Evolutionary conservation across 2,888 invertebrate species (phyloP).

Genomic region (Ectemnius lituratus): DNA sequence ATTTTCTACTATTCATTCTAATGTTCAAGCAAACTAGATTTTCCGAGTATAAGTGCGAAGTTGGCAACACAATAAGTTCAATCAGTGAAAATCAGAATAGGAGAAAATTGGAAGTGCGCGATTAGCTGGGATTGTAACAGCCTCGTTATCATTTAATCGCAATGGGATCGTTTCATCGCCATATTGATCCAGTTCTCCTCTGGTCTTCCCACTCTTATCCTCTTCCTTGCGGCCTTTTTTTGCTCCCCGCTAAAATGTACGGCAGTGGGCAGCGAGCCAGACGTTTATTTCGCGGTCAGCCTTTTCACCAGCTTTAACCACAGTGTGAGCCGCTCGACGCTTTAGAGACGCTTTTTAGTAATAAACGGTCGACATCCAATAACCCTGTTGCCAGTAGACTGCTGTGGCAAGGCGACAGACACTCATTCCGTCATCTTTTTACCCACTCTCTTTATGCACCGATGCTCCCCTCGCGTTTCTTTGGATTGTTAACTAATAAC

Average conservation of each 20-base stretch:
- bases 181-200: slow-evolving; percentile 21
- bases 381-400: too few relatives aligned
- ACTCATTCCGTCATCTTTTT: too few relatives aligned
- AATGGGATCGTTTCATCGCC: slow-evolving; percentile 30
- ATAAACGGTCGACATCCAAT: background rate
- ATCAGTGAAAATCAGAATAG: too few relatives aligned
- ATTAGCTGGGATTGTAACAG: slow-evolving; percentile 19
- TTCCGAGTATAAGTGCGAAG: too few relatives aligned
- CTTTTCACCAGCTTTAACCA: slow-evolving; percentile 32
- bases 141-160: slow-evolving; percentile 32
- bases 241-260: slow-evolving; percentile 21
- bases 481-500: too few relatives aligned
- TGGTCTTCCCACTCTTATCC: slow-evolving; percentile 27
- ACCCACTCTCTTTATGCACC: too few relatives aligned
- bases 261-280: slow-evolving; percentile 43
- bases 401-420: too few relatives aligned
- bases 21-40: too few relatives aligned
- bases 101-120: background rate
- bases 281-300: slow-evolving; percentile 46
- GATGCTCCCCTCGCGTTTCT: too few relatives aligned
- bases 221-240: slow-evolving; percentile 15
- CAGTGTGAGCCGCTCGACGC: slow-evolving; percentile 20
- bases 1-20: too few relatives aligned
- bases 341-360: slow-evolving; percentile 31
- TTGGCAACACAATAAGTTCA: too few relatives aligned